phyloP scores from a whole-genome alignment of 2,888 invertebrate species.

The Pammene fasciana region DNA sequence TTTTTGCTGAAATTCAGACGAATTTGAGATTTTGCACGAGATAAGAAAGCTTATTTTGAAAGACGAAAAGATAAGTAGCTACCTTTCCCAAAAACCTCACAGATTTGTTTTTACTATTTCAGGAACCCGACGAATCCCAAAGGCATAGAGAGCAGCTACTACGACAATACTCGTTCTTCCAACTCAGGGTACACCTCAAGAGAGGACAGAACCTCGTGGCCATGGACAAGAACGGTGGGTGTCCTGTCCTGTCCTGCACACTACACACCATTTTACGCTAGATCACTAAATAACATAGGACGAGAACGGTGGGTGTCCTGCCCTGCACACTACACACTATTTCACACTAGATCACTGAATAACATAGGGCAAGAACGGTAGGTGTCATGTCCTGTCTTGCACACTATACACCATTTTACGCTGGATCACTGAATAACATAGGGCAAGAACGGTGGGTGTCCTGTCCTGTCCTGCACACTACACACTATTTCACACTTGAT shows the following conservation, averaged over 20 bases:
- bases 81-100: not conserved
- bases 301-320: too few species aligned
- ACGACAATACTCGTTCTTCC: conserved; percentile 95
- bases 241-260: conserved; percentile 22
- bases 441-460: conserved; percentile 94
- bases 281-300: not conserved
- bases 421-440: too few species aligned
- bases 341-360: too few species aligned
- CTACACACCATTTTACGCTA: conserved; percentile 24
- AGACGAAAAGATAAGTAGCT: not conserved
- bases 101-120: conserved; percentile 47
- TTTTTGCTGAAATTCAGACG: not conserved
- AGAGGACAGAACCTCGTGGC: conserved; percentile 95
- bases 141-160: conserved; percentile 88
- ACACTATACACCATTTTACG: too few species aligned
- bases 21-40: too few species aligned
- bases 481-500: conserved; percentile 19
- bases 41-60: not conserved
- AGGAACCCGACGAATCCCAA: conserved; percentile 88
- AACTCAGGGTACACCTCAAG: conserved; percentile 93
- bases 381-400: too few species aligned
- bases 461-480: conserved; percentile 25
- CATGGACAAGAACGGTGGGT: conserved; percentile 97
- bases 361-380: too few species aligned
- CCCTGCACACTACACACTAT: conserved; percentile 41